Base-by-base conservation (phyloP, 2,797 vertebrate genomes). In the Cynopterus sphinx region DNA sequence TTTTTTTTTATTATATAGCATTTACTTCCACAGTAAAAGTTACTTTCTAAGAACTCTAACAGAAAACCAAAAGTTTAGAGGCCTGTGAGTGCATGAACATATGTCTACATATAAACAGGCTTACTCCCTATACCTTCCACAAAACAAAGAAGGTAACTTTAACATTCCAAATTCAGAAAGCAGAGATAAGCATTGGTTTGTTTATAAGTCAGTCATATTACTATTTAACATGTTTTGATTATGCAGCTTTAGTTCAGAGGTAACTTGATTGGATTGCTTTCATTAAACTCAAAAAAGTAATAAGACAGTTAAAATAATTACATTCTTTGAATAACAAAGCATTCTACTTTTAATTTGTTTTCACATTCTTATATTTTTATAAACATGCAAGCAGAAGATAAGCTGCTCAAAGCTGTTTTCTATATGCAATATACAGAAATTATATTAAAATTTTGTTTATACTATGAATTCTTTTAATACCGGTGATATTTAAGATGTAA, bases 371-470 rank as follows among this genome's bases (percentile, higher is more conserved):
- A 36, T 81, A 87, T 57, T 92, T 96, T 53, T 16, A 59, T 46
- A 59, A 78, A 75, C 51, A 65, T 91, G 2, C 9, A 91, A 88
- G 39, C 53, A 19, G 36, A 82, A 94, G 49, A 82, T 59, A 46
- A 92, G 15, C 28, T 94, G 26, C 28, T 87, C 16, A 93, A 59
- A 90, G 53, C 9, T 33, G 97, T 91, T 96, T 97, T 94, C 95
- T 92, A 86, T 93, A 85, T 94, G 97, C 79, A 96, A 79, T 93
- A 89, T 74, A 96, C 82, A 97, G 81, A 97, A 94, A 89, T 96
- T 83, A 92, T 86, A 96, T 97, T 84, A 96, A 98, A 98, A 97
- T 3, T 93, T 98, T 92, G 83, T 92, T 97, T 97, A 95, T 92
- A 96, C 89, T 90, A 95, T 79, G 33, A 67, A 49, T 87, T 68